Percentiles rank a stretch among this genome's conserved stretches.
Evolutionary conservation across 2,797 vertebrate genomes (phyloP).

Genomic region (Betta splendens): DNA sequence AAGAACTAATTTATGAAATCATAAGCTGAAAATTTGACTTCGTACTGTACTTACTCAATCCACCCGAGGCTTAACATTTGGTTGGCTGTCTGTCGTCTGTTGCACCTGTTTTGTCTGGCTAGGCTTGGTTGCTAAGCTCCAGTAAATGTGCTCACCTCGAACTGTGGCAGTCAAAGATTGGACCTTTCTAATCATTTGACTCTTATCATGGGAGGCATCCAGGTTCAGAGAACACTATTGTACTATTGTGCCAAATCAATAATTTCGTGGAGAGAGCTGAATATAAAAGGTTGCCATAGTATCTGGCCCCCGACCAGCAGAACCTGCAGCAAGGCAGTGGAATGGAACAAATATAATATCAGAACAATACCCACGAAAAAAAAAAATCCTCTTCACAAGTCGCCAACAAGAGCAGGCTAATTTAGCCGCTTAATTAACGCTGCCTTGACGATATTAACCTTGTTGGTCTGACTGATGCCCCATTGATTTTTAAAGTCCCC

Average conservation of each 20-base stretch:
- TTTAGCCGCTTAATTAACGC: slow-evolving; percentile 60
- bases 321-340: slow-evolving; percentile 1
- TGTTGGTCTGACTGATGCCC: slow-evolving; percentile 31
- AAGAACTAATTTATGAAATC: slow-evolving; percentile 19
- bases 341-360: slow-evolving; percentile 8
- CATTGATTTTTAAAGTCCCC: slow-evolving; percentile 55
- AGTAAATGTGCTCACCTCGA: slow-evolving; percentile 44
- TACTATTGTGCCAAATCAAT: neutral
- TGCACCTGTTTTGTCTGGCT: slow-evolving; percentile 29
- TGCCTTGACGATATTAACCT: slow-evolving; percentile 59
- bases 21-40: slow-evolving; percentile 16
- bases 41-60: slow-evolving; percentile 17
- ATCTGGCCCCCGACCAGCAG: slow-evolving; percentile 6
- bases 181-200: slow-evolving; percentile 22
- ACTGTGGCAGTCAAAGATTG: slow-evolving; percentile 30
- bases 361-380: slow-evolving; percentile 18
- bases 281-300: slow-evolving; percentile 5
- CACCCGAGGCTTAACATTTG: slow-evolving; percentile 14
- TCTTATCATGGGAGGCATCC: slow-evolving; percentile 1
- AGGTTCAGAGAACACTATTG: slow-evolving; percentile 6
- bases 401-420: slow-evolving; percentile 8
- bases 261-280: neutral
- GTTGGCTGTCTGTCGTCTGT: slow-evolving; percentile 2
- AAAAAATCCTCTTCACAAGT: slow-evolving; percentile 28
- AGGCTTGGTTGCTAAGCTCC: slow-evolving; percentile 50